Percentiles rank a stretch among this genome's conserved stretches.
Conservation (phyloP, 2,113 vertebrate species). For the Stegostoma tigrinum region DNA sequence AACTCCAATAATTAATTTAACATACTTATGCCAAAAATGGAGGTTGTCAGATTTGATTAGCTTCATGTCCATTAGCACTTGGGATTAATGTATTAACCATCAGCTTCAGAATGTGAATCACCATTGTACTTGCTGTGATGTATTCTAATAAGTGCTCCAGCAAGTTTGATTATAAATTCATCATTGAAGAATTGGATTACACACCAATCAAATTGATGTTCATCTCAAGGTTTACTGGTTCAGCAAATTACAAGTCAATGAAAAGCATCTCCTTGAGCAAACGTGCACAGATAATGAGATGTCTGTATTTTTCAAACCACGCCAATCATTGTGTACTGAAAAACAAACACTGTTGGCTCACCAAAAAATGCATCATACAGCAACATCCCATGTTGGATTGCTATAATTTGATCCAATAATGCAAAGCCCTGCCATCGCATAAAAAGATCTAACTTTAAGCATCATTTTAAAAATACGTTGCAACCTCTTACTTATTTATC, state of each 20-base stretch:
- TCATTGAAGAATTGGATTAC: neutral
- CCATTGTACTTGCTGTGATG: neutral
- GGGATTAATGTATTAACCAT: neutral
- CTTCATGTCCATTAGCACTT: neutral
- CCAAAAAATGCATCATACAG: neutral
- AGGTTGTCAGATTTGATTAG: neutral
- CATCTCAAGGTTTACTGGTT: neutral
- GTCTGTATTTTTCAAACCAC: neutral
- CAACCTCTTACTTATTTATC: neutral
- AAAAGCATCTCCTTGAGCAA: neutral
- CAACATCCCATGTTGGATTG: constrained; percentile 7
- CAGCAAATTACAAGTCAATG: neutral
- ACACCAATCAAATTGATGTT: neutral
- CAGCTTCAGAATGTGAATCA: neutral
- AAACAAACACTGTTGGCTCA: neutral
- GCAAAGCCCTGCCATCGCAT: constrained; percentile 8
- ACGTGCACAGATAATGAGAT: neutral
- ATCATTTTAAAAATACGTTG: constrained; percentile 20
- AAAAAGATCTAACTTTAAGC: neutral
- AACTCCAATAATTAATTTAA: neutral
- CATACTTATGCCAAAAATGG: neutral
- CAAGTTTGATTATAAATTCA: neutral
- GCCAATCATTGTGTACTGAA: neutral
- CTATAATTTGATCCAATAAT: neutral
- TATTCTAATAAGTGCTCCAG: neutral